Base-by-base conservation (phyloP, 2,113 vertebrate species). In the Neolamprologus variostigma region DNA sequence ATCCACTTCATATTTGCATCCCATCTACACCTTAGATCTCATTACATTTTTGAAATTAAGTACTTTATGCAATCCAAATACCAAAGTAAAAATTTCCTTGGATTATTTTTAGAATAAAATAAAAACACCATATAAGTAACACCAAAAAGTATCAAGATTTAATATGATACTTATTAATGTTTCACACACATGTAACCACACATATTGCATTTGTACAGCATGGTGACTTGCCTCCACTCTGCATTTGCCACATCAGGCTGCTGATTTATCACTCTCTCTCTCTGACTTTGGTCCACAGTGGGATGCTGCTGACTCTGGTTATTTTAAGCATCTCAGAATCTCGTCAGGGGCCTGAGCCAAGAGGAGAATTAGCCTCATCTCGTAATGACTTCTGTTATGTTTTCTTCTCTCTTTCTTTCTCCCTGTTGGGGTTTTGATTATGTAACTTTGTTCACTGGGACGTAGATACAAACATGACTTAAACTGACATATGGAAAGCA, bases 281-380 rank as follows among this genome's bases (percentile, higher is more conserved):
- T 80, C 16, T 91, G 63, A 84, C 68, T 81, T 89, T 11, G 9
- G 59, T 71, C 40, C 59, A 71, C 26, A 26, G 45, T 66, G 33
- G n/a, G 82, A 84, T 66, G 55, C 40, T 78, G 31, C 33, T 81
- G 53, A 28, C 21, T 82, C 23, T 87, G 78, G 82, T 26, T 93
- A 93, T 93, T 95, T 91, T 87, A 61, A 80, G 88, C 73, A 63
- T 53, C 81, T 83, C 9, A 3, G 13, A 54, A 50, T 35, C n/a
- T 23, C 50, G 53, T 90, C 23, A 59, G 35, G 5, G 53, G 83
- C 66, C 57, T 84, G 51, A 84, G 83, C 53, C 85, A 47, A 37
- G 59, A 82, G 54, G 88, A 81, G 42, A 90, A 90, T 9, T 4
- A 81, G 33, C 85, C 35, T 78, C 45, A 73, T 92, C 68, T 89